Percentiles rank a stretch among this genome's conserved stretches.
Evolutionary conservation across 1,140 invertebrate genomes (phyloP).

Genomic region (Heliconius hewitsoni): DNA sequence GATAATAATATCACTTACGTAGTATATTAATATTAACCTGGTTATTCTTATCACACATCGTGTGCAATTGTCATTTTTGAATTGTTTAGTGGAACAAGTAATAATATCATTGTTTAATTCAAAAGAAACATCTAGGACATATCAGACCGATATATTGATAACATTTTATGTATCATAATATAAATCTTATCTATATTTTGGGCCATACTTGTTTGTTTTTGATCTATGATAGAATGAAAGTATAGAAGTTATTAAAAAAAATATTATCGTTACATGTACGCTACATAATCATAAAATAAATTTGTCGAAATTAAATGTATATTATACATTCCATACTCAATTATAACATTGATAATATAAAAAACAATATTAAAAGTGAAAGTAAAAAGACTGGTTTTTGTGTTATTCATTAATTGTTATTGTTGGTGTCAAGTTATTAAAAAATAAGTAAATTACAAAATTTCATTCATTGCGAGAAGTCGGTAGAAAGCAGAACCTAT

Average conservation of each 20-base stretch:
- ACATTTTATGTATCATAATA: not conserved
- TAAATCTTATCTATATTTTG: not conserved
- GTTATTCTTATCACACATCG: not conserved
- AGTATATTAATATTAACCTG: not conserved
- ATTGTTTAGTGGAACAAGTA: not conserved
- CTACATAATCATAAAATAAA: no score
- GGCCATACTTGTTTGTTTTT: not conserved
- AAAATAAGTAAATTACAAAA: not conserved
- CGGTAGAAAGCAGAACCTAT: not conserved
- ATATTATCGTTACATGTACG: no score
- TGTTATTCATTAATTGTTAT: not conserved
- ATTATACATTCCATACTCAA: no score
- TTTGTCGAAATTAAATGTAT: no score
- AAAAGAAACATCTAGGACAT: not conserved
- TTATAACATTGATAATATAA: no score
- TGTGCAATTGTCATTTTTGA: slow-evolving; percentile 1
- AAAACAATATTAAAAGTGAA: no score
- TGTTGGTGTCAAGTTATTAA: not conserved
- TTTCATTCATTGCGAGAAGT: not conserved
- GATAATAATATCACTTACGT: not conserved
- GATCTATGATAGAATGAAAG: not conserved
- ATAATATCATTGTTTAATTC: not conserved
- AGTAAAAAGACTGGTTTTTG: no score
- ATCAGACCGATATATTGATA: not conserved
- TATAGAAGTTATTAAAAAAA: no score